Evolutionary conservation across 2,888 invertebrate genomes (phyloP), one percentile per base, ranked within the genome.

Genomic region (Hecatera dysodea): DNA sequence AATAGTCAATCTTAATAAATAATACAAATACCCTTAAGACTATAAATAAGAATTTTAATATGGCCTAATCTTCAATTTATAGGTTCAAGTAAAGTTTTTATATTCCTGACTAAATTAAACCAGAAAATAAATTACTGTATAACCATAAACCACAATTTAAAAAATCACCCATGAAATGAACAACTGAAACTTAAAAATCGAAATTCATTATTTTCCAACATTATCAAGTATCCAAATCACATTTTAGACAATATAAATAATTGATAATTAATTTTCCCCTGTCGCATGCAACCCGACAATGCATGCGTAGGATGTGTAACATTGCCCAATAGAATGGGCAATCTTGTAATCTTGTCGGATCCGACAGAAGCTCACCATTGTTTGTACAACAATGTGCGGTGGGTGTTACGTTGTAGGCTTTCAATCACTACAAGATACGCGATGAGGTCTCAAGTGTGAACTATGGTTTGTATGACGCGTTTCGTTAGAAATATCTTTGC

Each of bases 331-430:
- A 55, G 65, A 72, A 84, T 78, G 63, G 75, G 61, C 76, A 76
- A 85, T 83, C 75, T 75, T 75, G 71, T 80, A 72, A 83, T 75
- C 63, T 60, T 64, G 57, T 56, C 62, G 63, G 68, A 74, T 70
- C 71, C 60, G 36, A 79, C 83, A 80, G 84, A 68, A 85, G 83
- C 78, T 74, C 44, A n/a, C 77, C 53, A 85, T 85, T 85, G 84
- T 85, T 81, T 56, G 70, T 62, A 55, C 42, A 74, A 85, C 84
- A 84, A 84, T 82, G 70, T 33, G 62, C n/a, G 27, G 85, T 85
- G 72, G 81, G 84, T 73, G 84, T 83, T 33, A 56, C 60, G 66
- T 57, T 24, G 39, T 44, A 59, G 67, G 71, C 46, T 50, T 55
- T 50, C 17, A 44, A 74, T 42, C 66, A 82, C 52, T 48, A 24